phyloP scores from a whole-genome alignment of 2,113 vertebrate species.

The Shinisaurus crocodilurus region DNA sequence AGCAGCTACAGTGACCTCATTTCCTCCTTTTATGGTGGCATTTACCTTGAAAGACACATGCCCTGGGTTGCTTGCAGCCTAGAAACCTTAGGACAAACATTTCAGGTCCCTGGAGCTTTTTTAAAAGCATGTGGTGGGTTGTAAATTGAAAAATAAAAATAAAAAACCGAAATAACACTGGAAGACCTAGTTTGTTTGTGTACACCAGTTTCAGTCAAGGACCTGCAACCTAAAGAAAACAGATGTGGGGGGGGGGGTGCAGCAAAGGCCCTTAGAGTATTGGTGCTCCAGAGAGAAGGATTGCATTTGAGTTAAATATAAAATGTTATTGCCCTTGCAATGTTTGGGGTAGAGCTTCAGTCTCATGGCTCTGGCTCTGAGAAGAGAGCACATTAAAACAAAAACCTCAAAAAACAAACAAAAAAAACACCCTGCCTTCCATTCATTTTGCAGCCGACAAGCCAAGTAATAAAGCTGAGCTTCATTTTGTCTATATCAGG shows the following conservation, averaged over 20 bases:
- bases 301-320: constrained; percentile 64
- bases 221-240: constrained; percentile 63
- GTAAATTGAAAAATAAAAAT: background rate
- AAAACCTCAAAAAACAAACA: no score
- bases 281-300: constrained; percentile 36
- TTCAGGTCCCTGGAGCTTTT: background rate
- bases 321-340: constrained; percentile 70
- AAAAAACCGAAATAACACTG: background rate
- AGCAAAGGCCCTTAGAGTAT: constrained; percentile 42
- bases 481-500: constrained; percentile 37
- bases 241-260: background rate
- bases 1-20: background rate
- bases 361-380: constrained; percentile 54
- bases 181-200: constrained; percentile 37
- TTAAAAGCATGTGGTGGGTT: background rate
- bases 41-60: background rate
- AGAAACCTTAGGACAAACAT: background rate
- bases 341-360: constrained; percentile 56
- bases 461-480: constrained; percentile 51
- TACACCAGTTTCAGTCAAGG: constrained; percentile 47
- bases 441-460: constrained; percentile 62
- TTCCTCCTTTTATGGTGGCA: background rate
- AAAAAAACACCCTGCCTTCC: constrained; percentile 35
- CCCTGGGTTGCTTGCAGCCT: background rate
- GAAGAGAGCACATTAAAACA: constrained; percentile 70